Evolutionary conservation across 2,113 vertebrate species (phyloP).

Genomic region (Psilopsiagon aymara): DNA sequence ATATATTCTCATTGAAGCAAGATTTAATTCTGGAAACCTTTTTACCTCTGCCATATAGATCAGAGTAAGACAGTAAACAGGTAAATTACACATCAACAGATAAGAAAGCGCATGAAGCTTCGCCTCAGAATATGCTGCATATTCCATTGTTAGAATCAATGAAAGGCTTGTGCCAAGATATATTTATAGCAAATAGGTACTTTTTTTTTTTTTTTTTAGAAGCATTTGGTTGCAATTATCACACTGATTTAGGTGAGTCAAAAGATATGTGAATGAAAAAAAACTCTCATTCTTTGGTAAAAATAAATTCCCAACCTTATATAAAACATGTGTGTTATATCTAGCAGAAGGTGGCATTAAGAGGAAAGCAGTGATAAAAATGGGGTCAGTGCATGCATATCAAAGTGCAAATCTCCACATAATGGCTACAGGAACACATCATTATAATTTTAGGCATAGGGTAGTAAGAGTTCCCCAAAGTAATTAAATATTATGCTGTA

Average conservation of each 20-base stretch:
- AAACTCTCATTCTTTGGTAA: background rate
- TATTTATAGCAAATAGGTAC: background rate
- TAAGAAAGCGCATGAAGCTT: background rate
- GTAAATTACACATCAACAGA: background rate
- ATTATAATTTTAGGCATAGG: background rate
- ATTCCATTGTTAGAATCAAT: background rate
- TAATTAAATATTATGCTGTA: slow-evolving; percentile 28
- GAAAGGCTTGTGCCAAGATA: background rate
- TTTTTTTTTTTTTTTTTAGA: background rate
- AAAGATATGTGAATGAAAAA: background rate
- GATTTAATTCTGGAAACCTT: background rate
- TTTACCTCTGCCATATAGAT: background rate
- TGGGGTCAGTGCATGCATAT: background rate
- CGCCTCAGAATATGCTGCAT: background rate
- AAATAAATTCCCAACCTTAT: background rate
- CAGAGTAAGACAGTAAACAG: background rate
- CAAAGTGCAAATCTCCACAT: background rate
- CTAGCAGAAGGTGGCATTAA: background rate
- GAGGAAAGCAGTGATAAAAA: background rate
- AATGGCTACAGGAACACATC: background rate
- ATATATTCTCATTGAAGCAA: background rate
- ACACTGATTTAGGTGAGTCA: background rate
- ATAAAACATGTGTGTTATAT: background rate
- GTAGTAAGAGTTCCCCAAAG: background rate
- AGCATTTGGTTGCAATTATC: background rate